Base-by-base conservation (phyloP, 2,888 invertebrate species). In the Hydraecia micacea region DNA sequence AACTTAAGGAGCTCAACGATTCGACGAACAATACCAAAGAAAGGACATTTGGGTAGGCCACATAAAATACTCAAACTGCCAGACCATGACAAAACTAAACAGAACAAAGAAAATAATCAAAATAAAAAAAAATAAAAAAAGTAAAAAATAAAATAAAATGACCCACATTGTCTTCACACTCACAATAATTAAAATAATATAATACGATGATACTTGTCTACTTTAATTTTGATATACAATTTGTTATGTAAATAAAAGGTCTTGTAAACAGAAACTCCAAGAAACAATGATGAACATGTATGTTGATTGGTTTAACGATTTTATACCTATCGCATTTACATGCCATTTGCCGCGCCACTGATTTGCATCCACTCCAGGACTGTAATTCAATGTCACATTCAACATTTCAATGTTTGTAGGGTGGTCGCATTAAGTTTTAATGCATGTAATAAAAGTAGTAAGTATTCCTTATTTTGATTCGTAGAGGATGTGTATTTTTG, bases 331-430 rank as follows among this genome's bases (percentile, higher is more conserved):
- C 63, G 62, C 58, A 83, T 85, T 83, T 76, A 32, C 72, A 79
- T 85, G 77, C n/a, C 60, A 72, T 85, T 77, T 83, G 58, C 67
- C 73, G 85, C 69, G 65, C 67, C 76, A 66, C 32, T 85, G 79
- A 76, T 71, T 71, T 62, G 18, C 52, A 65, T 76, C 66, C 75
- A 68, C 68, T 76, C 58, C 60, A 67, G 72, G 73, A 58, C 28
- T 68, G 58, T 68, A 49, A 75, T 79, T 74, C 70, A 81, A 79
- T 77, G 85, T 83, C 83, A 78, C 60, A 68, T 84, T 79, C 60
- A 60, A 79, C 70, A 75, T 70, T 55, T 5, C 8, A 39, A 67
- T 66, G 46, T 28, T 7, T 21, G 18, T 25, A 60, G 49, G 28
- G 60, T 58, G 60, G 63, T 28, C 25, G 4, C 52, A 28, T 21